Evolutionary conservation across 2,888 invertebrate genomes (phyloP), one percentile per base, ranked within the genome.

Genomic region (Drosophila fulvimacula): DNA sequence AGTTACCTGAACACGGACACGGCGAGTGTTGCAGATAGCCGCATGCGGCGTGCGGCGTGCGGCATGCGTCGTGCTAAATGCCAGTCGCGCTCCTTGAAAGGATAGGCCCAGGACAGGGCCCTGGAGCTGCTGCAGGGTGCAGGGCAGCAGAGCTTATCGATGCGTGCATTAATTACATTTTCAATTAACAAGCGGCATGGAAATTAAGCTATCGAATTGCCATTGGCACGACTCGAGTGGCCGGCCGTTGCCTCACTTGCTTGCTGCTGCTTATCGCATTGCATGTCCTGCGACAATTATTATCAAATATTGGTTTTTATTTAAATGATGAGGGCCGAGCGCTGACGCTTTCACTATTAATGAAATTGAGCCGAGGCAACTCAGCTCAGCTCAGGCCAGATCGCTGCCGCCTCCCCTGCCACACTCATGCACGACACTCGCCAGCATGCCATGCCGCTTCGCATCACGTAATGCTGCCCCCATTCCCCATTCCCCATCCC

Each of bases 201-300:
- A 79, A 88, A 90, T 91, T 81, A 89, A 90, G 90, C 89, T 89
- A 91, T 90, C 90, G 86, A 88, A 82, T 87, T 86, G 83, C 86
- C 81, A 70, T 69, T 69, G 76, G 61, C 68, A 64, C 61, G 72
- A 76, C 52, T 52, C 32, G 57, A 9, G 21, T 42, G 32, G 27
- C 15, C 19, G 17, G 6, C 7, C 30, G 30, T 7, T 30, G 30
- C 10, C 30, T 44, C 46, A 24, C 7, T 21, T 7, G 24, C 58
- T 17, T 42, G 55, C 42, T 41, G 66, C 49, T 49, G 69, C 75
- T 76, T 79, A 76, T 76, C 73, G 49, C 62, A 51, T 81, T 60
- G 83, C 83, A 86, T 84, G 83, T 86, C 73, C 83, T 72, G 88
- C 66, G 83, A 84, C 83, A 84, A 84, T 84, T 88, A 84, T 84